Percentiles rank a stretch among this genome's conserved stretches.
Conservation (phyloP, 2,797 vertebrate species). For the Phylloscopus collybita region DNA sequence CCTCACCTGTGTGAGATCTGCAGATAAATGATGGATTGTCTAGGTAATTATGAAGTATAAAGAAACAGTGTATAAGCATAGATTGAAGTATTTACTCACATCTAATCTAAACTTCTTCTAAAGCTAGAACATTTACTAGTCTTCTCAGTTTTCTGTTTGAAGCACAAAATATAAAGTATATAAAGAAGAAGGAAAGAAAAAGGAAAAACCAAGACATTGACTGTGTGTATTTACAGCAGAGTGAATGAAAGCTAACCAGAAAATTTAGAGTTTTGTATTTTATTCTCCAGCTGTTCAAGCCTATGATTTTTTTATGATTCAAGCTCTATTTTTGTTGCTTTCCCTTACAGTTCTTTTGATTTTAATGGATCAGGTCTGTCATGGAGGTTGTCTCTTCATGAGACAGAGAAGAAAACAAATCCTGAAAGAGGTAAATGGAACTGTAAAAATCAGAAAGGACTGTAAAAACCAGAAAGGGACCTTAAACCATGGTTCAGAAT, state of each 20-base stretch:
- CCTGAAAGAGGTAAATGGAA: neutral
- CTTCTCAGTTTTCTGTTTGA: neutral
- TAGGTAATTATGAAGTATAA: constrained; percentile 1
- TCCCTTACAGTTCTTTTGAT: neutral
- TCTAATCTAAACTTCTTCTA: neutral
- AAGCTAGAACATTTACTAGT: neutral
- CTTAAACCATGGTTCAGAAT: neutral
- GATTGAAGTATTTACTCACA: constrained; percentile 29
- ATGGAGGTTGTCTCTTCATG: neutral
- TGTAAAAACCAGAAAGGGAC: neutral
- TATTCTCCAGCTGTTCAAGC: neutral
- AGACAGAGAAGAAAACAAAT: neutral
- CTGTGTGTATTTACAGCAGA: neutral
- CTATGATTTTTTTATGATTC: neutral
- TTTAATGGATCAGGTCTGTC: neutral
- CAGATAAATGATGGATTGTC: constrained; percentile 10
- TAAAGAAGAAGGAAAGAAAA: neutral
- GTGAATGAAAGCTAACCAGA: neutral
- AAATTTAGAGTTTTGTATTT: neutral
- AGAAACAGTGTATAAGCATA: neutral
- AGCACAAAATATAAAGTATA: neutral
- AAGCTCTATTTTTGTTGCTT: neutral
- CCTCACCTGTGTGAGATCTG: constrained; percentile 11
- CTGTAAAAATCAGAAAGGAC: neutral
- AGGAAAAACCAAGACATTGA: neutral